Evolutionary conservation across 2,797 vertebrate genomes (phyloP).

Genomic region (Sorex maritimensis): DNA sequence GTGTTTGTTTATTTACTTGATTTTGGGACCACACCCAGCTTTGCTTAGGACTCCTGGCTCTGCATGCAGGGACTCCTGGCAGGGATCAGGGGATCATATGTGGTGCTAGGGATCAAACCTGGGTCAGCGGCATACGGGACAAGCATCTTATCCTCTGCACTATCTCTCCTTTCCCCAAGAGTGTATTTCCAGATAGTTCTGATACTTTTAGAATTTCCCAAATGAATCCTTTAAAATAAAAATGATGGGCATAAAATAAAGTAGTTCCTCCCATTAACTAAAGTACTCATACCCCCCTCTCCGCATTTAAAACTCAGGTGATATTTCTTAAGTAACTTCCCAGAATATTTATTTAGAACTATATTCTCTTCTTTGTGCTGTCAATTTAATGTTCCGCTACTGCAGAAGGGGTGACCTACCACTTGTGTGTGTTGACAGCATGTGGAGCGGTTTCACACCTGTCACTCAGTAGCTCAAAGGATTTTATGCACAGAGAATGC

Average conservation of each 20-base stretch:
- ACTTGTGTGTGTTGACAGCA: not conserved
- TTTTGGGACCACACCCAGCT: too few species aligned
- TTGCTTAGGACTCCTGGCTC: not conserved
- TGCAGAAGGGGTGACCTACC: not conserved
- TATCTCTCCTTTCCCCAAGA: too few species aligned
- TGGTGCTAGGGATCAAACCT: too few species aligned
- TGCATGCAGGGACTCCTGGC: too few species aligned
- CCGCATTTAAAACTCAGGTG: slow-evolving; percentile 45
- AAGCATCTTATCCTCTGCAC: too few species aligned
- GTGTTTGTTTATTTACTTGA: not conserved
- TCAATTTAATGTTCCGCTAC: not conserved
- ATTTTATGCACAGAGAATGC: not conserved
- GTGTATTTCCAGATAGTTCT: not conserved
- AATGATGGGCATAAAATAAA: slow-evolving; percentile 14
- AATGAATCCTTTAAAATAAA: not conserved
- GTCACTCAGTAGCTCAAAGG: not conserved
- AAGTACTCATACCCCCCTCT: not conserved
- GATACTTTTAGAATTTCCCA: slow-evolving; percentile 64
- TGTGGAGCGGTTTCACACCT: slow-evolving; percentile 19
- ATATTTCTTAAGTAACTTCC: slow-evolving; percentile 44
- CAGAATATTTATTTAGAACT: slow-evolving; percentile 66
- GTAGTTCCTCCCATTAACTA: slow-evolving; percentile 53
- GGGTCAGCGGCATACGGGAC: too few species aligned
- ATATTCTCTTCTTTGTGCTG: slow-evolving; percentile 38
- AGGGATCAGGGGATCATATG: too few species aligned